Evolutionary conservation across 2,797 vertebrate genomes (phyloP).

Genomic region (Esox lucius): DNA sequence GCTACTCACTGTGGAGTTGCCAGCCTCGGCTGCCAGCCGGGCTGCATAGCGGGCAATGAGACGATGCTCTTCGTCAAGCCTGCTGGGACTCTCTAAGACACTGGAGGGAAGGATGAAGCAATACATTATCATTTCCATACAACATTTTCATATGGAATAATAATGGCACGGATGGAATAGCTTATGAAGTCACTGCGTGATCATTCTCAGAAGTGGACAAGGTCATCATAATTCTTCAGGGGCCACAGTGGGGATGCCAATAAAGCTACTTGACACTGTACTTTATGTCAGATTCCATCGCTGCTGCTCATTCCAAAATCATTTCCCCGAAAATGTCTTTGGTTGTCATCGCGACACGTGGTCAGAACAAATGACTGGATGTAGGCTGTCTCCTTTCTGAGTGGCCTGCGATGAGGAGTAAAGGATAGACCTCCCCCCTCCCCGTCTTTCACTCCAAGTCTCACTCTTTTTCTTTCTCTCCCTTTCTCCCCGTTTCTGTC

Average conservation of each 20-base stretch:
- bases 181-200: not conserved
- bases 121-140: not conserved
- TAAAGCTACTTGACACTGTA: conserved; percentile 35
- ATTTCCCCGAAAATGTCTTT: conserved; percentile 50
- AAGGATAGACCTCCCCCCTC: conserved; percentile 28
- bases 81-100: conserved; percentile 90
- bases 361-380: conserved; percentile 64
- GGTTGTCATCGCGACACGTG: conserved; percentile 50
- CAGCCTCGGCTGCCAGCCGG: conserved; percentile 90
- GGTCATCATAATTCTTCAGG: conserved; percentile 28
- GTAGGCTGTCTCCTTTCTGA: conserved; percentile 51
- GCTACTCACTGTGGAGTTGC: conserved; percentile 85
- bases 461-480: conserved; percentile 1
- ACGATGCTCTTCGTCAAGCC: conserved; percentile 92
- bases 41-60: conserved; percentile 96
- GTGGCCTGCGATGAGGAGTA: conserved; percentile 51
- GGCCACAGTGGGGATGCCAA: conserved; percentile 23
- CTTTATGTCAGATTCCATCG: conserved; percentile 19
- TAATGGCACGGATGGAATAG: not conserved
- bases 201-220: not conserved
- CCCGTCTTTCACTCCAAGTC: too few relatives aligned
- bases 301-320: not conserved
- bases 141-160: not conserved
- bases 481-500: conserved; percentile 10
- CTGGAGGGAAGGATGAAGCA: conserved; percentile 53